Percentiles rank a stretch among this genome's conserved stretches.
Conservation (phyloP, 2,797 vertebrate species). For the Urophycis tenuis region DNA sequence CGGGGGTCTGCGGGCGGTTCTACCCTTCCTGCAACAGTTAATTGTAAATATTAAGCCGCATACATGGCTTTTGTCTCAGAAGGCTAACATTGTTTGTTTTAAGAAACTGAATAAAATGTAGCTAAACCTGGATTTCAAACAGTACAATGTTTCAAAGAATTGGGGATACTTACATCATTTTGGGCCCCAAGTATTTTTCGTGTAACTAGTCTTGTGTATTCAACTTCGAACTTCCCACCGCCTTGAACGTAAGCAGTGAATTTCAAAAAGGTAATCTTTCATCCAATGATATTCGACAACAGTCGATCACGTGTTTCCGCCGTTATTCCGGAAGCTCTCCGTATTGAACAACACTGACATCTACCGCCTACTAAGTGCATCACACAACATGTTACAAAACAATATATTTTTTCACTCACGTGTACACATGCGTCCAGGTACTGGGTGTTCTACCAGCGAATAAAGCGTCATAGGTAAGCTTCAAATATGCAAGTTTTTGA, state of each 20-base stretch:
- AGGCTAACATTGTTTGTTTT: not conserved
- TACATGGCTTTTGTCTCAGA: not conserved
- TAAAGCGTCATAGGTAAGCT: not conserved
- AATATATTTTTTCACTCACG: slow-evolving; percentile 25
- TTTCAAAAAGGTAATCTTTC: slow-evolving; percentile 50
- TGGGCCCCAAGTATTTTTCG: slow-evolving; percentile 30
- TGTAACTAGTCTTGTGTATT: not conserved
- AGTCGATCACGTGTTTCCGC: slow-evolving; percentile 14
- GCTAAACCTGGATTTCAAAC: not conserved
- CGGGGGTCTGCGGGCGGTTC: slow-evolving; percentile 71
- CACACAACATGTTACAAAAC: not conserved
- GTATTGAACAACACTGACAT: slow-evolving; percentile 23
- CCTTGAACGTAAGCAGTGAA: slow-evolving; percentile 28
- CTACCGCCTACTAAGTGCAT: slow-evolving; percentile 25
- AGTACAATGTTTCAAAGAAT: not conserved
- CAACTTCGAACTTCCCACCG: slow-evolving; percentile 67
- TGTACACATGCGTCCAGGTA: slow-evolving; percentile 29
- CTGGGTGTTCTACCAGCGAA: not conserved
- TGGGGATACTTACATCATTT: slow-evolving; percentile 55
- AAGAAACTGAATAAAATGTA: not conserved
- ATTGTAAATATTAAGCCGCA: not conserved
- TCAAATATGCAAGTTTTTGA: not conserved
- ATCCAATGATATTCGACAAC: slow-evolving; percentile 41
- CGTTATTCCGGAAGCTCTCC: not conserved
- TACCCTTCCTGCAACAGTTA: slow-evolving; percentile 67